Base-by-base conservation (phyloP, 2,113 vertebrate genomes). In the Corvus cornix region DNA sequence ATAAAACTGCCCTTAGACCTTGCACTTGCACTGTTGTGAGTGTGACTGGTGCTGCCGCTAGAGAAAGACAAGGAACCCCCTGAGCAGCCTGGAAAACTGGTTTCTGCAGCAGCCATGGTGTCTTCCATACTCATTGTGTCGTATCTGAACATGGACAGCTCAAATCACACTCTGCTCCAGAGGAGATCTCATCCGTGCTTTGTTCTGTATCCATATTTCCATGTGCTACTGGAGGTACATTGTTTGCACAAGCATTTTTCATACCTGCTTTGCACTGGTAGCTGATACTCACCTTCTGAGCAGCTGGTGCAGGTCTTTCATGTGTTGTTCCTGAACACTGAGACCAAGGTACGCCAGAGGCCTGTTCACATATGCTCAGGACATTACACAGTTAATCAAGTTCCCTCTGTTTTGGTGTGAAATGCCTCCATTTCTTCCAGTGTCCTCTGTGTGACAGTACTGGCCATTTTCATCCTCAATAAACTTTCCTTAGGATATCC, bases 11-110 rank as follows among this genome's bases (percentile, higher is more conserved):
- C n/a, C 31, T 41, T 24, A 63, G 51, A 58, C n/a, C n/a, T 53
- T 93, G 56, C 55, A 13, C 20, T 88, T 74, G 19, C 20, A 28
- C 33, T 3, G 6, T 22, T 0, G 0, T 35, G 46, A 27, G 27
- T 1, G 6, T 64, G 67, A 21, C 18, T 62, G 1, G 4, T 55
- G 58, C 53, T 94, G 53, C 59, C 55, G 79, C 72, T 73, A 73
- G n/a, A 60, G 72, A 23, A 84, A 28, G 75, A 18, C 1, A 5
- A 75, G 37, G 63, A 89, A 10, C 16, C 16, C n/a, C 46, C 12
- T 16, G 51, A n/a, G 27, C 39, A 77, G 48, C 55, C 24, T 27
- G 35, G 64, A 33, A 53, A 58, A 24, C 18, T 7, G 58, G 3
- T 58, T 81, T 44, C 59, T 87, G 84, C 55, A 77, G 41, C 73